Base-by-base conservation (phyloP, 1,140 invertebrate species). In the Zaprionus kolodkinae region DNA sequence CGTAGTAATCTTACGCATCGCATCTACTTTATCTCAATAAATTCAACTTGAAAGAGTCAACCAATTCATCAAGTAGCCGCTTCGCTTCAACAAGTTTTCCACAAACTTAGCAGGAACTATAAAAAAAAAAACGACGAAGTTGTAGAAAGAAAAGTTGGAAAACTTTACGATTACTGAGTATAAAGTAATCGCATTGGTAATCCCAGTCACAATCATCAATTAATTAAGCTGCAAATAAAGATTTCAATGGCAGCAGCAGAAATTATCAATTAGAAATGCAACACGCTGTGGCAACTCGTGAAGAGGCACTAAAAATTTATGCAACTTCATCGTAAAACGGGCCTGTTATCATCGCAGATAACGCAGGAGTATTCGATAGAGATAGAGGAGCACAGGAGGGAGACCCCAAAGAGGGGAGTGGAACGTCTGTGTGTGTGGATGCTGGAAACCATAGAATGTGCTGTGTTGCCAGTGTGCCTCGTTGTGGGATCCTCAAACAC, bases 281-380 rank as follows among this genome's bases (percentile, higher is more conserved):
- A 61, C 60, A 60, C 45, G n/a, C 35, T 30, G 55, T 38, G 33
- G 27, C 1, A 13, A 60, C 54, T 60, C 67, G 11, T 27, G 35
- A 77, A 80, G 78, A 81, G 74, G 40, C 60, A 70, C 75, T 88
- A 74, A 80, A 88, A 79, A 79, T 84, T 72, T 88, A 83, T 87
- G 70, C 69, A 80, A 78, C 66, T 67, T 11, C n/a, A 35, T 62
- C 63, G 52, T 57, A 57, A 76, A 76, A 72, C 43, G 55, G 55
- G 66, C 61, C 45, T 72, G 36, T 76, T 76, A 76, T 76, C 73
- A 76, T 66, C 38, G 56, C 27, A 76, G 74, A 76, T 76, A 76
- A 76, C 35, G n/a, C 30, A 10, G 25, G 6, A 7, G n/a, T 6
- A n/a, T 3, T 30, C 3, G n/a, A 27, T 56, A 35, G 27, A 6